A percentile compares a stretch with the other conserved stretches of the same genome.
Evolutionary conservation across 2,888 invertebrate species (phyloP).

Genomic region (Petrolisthes cinctipes): DNA sequence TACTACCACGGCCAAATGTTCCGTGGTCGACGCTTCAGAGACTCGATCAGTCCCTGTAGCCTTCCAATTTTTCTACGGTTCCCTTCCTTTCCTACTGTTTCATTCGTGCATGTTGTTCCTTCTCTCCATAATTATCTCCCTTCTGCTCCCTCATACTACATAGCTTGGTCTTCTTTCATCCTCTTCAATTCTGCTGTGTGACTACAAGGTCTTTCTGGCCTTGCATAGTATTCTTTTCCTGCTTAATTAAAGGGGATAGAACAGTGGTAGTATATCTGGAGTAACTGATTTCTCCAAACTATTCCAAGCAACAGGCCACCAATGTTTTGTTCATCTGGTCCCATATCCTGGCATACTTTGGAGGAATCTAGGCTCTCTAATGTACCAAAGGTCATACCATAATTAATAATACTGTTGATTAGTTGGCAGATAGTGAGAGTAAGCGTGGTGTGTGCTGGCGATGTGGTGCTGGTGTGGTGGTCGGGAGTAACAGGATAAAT

Average conservation of each 20-base stretch:
- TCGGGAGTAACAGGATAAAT: not conserved
- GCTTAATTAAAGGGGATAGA: no score
- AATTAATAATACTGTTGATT: not conserved
- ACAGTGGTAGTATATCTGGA: no score
- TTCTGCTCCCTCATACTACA: not conserved
- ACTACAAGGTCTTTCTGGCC: no score
- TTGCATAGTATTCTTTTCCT: no score
- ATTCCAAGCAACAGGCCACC: no score
- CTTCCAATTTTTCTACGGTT: not conserved
- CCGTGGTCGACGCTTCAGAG: not conserved
- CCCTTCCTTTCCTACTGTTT: not conserved
- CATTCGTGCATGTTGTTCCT: not conserved
- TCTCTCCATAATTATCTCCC: no score
- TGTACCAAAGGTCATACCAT: not conserved
- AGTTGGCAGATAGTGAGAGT: conserved; percentile 53
- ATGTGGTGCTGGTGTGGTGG: conserved; percentile 10
- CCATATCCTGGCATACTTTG: no score
- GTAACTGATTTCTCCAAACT: no score
- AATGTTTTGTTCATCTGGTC: no score
- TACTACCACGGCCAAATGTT: no score
- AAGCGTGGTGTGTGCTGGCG: conserved; percentile 52
- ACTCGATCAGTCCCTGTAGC: not conserved
- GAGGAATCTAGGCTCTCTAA: no score
- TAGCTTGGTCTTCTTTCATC: not conserved
- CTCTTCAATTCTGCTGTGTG: not conserved